Evolutionary conservation across 2,797 vertebrate genomes (phyloP).

Genomic region (Apogon talboti): DNA sequence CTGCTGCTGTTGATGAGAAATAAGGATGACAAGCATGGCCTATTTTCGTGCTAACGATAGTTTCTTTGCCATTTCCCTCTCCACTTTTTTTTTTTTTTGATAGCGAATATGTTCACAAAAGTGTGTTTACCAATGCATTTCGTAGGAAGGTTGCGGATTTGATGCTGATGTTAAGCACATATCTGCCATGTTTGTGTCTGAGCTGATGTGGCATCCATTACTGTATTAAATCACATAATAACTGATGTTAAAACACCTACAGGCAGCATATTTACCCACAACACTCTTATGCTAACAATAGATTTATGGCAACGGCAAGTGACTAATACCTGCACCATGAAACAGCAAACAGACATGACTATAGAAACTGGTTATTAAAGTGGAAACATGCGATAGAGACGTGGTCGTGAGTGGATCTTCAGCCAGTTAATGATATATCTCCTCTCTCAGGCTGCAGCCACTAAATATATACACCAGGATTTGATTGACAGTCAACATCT

Average conservation of each 20-base stretch:
- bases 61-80: conserved; percentile 20
- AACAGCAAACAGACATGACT: too few relatives aligned
- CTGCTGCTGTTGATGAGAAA: conserved; percentile 70
- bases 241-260: conserved; percentile 22
- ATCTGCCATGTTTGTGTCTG: conserved; percentile 38
- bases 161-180: conserved; percentile 39
- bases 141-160: conserved; percentile 25
- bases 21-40: conserved; percentile 72
- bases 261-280: background rate
- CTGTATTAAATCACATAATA: conserved; percentile 17
- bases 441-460: too few relatives aligned
- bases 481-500: too few relatives aligned
- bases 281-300: too few relatives aligned
- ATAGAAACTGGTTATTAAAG: too few relatives aligned
- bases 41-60: conserved; percentile 68
- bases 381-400: too few relatives aligned
- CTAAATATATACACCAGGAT: too few relatives aligned
- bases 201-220: conserved; percentile 40
- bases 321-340: too few relatives aligned
- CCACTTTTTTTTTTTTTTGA: conserved; percentile 14
- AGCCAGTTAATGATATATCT: too few relatives aligned
- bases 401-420: too few relatives aligned
- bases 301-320: too few relatives aligned
- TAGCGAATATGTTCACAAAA: conserved; percentile 14
- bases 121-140: conserved; percentile 52